Conservation (phyloP, 2,888 invertebrate species). For the Drosophila macrospina region DNA sequence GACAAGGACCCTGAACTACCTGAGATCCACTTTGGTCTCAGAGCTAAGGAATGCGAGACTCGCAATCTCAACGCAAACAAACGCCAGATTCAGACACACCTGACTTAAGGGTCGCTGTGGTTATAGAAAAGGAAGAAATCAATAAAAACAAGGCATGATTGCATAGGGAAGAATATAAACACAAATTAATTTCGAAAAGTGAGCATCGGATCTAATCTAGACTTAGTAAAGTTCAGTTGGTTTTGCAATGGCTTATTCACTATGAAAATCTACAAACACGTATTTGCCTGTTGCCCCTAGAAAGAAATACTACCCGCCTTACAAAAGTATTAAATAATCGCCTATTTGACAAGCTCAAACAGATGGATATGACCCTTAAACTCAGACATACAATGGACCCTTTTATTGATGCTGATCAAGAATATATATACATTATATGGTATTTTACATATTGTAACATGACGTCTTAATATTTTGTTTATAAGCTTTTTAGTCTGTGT, state of each 20-base stretch:
- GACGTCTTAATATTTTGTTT: too few relatives aligned
- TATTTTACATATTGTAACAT: too few relatives aligned
- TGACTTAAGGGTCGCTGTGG: conserved; percentile 62
- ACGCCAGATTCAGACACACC: conserved; percentile 59
- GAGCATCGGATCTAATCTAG: conserved; percentile 67
- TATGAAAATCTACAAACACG: conserved; percentile 50
- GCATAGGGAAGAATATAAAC: conserved; percentile 68
- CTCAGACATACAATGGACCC: too few relatives aligned
- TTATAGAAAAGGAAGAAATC: conserved; percentile 50
- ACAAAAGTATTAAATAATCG: conserved; percentile 68
- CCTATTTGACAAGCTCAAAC: too few relatives aligned
- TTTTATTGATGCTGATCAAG: too few relatives aligned
- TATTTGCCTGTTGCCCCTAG: conserved; percentile 17
- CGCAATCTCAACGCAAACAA: conserved; percentile 37
- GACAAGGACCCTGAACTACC: conserved; percentile 42
- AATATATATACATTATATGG: too few relatives aligned
- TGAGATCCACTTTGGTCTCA: conserved; percentile 27
- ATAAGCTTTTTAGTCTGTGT: not conserved
- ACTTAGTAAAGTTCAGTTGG: conserved; percentile 37
- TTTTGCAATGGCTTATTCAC: conserved; percentile 71
- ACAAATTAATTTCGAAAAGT: conserved; percentile 21
- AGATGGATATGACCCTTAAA: too few relatives aligned
- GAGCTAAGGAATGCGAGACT: conserved; percentile 42
- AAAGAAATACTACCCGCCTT: conserved; percentile 58
- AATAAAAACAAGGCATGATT: conserved; percentile 54